These are phyloP conservation scores for Fistularia tabacaria DNA, from an alignment of 2,797 vertebrate genomes.

Conservation along the genomic window DNA sequence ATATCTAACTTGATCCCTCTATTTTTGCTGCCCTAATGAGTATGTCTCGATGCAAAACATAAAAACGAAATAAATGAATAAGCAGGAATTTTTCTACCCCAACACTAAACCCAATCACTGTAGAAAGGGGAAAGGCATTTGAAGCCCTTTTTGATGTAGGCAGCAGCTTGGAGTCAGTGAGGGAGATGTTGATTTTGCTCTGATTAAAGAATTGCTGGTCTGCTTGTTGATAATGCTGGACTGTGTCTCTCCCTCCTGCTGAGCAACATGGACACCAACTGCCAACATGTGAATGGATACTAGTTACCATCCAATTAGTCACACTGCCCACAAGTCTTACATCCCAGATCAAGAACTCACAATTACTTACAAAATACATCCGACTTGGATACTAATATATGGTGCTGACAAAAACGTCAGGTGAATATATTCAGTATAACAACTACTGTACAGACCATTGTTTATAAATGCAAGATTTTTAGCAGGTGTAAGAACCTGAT, in stretches of 20 bases:
- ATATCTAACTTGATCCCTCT: constrained; percentile 32
- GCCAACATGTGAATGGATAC: constrained; percentile 68
- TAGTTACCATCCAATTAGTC: constrained; percentile 67
- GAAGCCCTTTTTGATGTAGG: constrained; percentile 53
- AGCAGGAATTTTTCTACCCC: constrained; percentile 5
- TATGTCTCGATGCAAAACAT: constrained; percentile 13
- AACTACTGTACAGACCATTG: not conserved
- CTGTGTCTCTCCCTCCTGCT: constrained; percentile 59
- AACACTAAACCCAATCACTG: constrained; percentile 59
- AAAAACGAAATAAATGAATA: constrained; percentile 14
- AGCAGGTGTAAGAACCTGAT: not conserved
- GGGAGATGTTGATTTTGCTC: constrained; percentile 73
- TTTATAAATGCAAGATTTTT: constrained; percentile 3
- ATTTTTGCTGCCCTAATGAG: constrained; percentile 47
- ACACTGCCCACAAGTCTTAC: constrained; percentile 41
- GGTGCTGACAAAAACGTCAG: not conserved
- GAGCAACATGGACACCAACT: constrained; percentile 65
- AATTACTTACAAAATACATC: constrained; percentile 15
- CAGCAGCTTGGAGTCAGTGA: constrained; percentile 63
- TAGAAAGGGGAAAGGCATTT: constrained; percentile 55
- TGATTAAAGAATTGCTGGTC: constrained; percentile 65
- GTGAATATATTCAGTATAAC: not conserved
- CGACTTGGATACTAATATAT: constrained; percentile 8
- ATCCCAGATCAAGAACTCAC: constrained; percentile 21
- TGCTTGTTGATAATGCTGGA: constrained; percentile 63